These are phyloP conservation scores for Actinia equina DNA, from an alignment of 64 coral and sea anemone genomes.

Conservation along the genomic window DNA sequence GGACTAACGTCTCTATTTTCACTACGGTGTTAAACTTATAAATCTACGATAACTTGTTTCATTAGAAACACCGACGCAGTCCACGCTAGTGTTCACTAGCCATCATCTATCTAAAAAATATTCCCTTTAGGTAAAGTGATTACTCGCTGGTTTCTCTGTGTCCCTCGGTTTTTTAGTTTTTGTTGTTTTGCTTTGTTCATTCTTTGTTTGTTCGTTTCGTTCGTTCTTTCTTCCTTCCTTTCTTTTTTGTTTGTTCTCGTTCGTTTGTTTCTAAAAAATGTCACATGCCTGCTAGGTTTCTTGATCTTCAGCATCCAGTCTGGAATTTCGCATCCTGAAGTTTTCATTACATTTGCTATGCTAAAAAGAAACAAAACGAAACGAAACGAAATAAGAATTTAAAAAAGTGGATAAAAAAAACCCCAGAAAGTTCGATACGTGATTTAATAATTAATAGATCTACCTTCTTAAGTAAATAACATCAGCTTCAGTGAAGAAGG, in stretches of 20 bases:
- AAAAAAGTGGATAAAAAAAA: background rate
- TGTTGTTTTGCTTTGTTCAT: no score
- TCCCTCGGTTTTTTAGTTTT: no score
- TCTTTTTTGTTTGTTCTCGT: no score
- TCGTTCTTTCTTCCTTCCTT: no score
- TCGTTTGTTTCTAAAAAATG: background rate
- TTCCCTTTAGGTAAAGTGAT: background rate
- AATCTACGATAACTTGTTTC: no score
- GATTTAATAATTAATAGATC: background rate
- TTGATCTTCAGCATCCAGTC: slow-evolving; percentile 98
- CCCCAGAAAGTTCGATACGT: background rate
- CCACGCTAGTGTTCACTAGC: no score
- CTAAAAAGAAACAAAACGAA: slow-evolving; percentile 30
- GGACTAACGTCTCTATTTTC: no score
- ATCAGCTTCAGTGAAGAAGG: slow-evolving; percentile 95
- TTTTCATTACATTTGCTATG: slow-evolving; percentile 95
- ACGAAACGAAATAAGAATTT: background rate
- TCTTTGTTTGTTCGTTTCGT: no score
- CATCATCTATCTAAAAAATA: no score
- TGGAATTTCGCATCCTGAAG: slow-evolving; percentile 84
- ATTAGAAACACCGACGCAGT: no score
- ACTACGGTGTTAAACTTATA: no score
- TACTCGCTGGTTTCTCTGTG: background rate
- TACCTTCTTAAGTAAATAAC: slow-evolving; percentile 87
- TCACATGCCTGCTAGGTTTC: slow-evolving; percentile 74